Conservation (phyloP, 2,797 vertebrate species). For the Acanthis flammea region DNA sequence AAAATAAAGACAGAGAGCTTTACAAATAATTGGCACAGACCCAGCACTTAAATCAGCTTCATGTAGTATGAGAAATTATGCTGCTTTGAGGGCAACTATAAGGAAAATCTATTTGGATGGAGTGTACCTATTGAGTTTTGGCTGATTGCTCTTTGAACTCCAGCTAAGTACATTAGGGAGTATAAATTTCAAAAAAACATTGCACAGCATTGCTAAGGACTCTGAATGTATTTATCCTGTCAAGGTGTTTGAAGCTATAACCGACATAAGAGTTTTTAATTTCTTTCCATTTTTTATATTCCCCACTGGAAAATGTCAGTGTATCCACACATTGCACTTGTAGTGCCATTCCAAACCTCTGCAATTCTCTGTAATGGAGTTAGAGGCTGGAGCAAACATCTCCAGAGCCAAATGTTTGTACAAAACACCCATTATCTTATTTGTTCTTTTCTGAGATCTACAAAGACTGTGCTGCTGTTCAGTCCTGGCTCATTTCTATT, state of each 20-base stretch:
- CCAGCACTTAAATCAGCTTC: slow-evolving; percentile 65
- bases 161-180: slow-evolving; percentile 39
- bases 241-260: slow-evolving; percentile 32
- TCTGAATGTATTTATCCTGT: slow-evolving; percentile 19
- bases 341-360: not conserved
- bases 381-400: not conserved
- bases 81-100: slow-evolving; percentile 55
- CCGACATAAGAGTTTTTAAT: slow-evolving; percentile 22
- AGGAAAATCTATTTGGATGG: slow-evolving; percentile 52
- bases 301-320: not conserved
- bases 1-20: slow-evolving; percentile 67
- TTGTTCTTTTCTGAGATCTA: not conserved
- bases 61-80: slow-evolving; percentile 67
- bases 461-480: not conserved
- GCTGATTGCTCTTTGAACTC: slow-evolving; percentile 72
- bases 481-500: not conserved
- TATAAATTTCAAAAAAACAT: slow-evolving; percentile 39
- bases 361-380: not conserved
- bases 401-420: not conserved
- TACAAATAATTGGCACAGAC: slow-evolving; percentile 66
- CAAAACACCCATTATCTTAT: not conserved
- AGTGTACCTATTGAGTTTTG: slow-evolving; percentile 60
- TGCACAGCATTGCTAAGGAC: not conserved
- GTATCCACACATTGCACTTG: not conserved
- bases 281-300: slow-evolving; percentile 15